phyloP scores from a whole-genome alignment of 2,113 vertebrate species.

The Pelodiscus sinensis region DNA sequence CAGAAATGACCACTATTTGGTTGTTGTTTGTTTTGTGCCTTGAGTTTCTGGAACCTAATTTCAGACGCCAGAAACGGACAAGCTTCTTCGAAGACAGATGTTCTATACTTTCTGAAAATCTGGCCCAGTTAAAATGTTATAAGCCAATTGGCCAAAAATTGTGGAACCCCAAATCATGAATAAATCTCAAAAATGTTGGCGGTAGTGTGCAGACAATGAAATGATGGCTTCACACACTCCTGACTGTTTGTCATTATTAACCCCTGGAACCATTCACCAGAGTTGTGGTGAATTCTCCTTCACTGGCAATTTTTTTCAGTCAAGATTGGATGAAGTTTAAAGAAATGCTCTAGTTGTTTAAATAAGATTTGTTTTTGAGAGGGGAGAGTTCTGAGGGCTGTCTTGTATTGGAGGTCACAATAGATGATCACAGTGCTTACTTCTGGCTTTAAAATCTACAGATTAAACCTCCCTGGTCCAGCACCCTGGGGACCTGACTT shows the following conservation, averaged over 20 bases:
- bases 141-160: background rate
- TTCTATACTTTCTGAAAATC: background rate
- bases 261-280: background rate
- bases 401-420: background rate
- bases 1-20: background rate
- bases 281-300: background rate
- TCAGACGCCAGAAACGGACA: fast-evolving
- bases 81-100: background rate
- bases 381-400: background rate
- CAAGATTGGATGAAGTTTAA: background rate
- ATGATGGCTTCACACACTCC: fast-evolving
- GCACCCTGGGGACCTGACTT: no score
- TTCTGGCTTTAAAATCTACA: background rate
- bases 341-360: background rate
- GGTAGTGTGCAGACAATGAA: fast-evolving
- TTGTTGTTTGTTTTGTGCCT: background rate
- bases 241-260: background rate
- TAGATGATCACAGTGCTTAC: background rate
- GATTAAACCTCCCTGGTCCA: no score
- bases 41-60: background rate
- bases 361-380: background rate
- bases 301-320: background rate
- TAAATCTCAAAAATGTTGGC: background rate
- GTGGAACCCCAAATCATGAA: background rate
- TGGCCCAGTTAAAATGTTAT: background rate